Evolutionary conservation across 2,113 vertebrate species (phyloP).

Genomic region (Pseudorasbora parva): DNA sequence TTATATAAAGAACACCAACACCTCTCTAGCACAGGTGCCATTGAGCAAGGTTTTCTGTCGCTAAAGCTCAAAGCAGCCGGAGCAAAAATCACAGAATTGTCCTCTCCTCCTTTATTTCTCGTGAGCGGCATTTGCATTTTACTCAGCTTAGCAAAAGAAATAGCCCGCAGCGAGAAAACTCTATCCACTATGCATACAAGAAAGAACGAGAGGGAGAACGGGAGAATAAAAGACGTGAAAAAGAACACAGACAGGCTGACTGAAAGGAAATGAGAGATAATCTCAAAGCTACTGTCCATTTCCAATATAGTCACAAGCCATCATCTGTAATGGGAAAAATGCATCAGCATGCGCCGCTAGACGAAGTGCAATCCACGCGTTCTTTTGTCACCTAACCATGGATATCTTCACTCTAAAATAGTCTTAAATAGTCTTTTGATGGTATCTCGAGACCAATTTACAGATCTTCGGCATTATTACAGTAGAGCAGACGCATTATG

Average conservation of each 20-base stretch:
- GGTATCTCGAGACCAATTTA: slow-evolving; percentile 57
- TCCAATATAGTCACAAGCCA: slow-evolving; percentile 56
- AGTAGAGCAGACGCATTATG: slow-evolving; percentile 45
- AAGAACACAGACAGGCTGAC: slow-evolving; percentile 48
- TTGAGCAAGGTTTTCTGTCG: slow-evolving; percentile 25
- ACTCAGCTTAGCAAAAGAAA: slow-evolving; percentile 61
- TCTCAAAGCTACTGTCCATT: slow-evolving; percentile 58
- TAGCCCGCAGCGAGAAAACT: slow-evolving; percentile 59
- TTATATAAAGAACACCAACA: neutral
- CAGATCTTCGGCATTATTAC: slow-evolving; percentile 52
- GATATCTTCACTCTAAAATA: slow-evolving; percentile 50
- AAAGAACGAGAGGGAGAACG: slow-evolving; percentile 49
- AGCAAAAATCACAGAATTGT: slow-evolving; percentile 53
- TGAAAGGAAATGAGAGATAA: slow-evolving; percentile 60
- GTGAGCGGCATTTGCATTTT: slow-evolving; percentile 59
- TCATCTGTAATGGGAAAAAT: slow-evolving; percentile 40
- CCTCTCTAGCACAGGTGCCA: slow-evolving; percentile 28
- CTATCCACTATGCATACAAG: slow-evolving; percentile 53
- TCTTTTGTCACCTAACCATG: slow-evolving; percentile 57
- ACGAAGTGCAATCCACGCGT: slow-evolving; percentile 55
- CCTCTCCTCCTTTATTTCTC: slow-evolving; percentile 52
- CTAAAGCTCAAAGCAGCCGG: slow-evolving; percentile 42
- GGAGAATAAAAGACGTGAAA: slow-evolving; percentile 51
- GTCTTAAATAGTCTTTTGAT: slow-evolving; percentile 56
- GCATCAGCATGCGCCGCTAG: slow-evolving; percentile 50